Base-by-base conservation (phyloP, 2,888 invertebrate genomes). In the Microctonus brassicae region DNA sequence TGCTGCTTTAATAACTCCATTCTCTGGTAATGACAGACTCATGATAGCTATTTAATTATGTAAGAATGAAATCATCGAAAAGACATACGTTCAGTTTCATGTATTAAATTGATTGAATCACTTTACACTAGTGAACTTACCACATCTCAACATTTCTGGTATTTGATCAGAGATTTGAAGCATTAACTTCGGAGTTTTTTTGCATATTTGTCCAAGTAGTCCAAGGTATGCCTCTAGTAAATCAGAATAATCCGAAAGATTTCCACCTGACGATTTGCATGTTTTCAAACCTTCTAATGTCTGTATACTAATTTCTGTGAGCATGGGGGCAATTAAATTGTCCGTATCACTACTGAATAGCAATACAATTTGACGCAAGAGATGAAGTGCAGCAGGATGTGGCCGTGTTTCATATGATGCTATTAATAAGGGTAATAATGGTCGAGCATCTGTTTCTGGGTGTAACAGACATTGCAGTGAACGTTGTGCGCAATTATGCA, bases 171-270 rank as follows among this genome's bases (percentile, higher is more conserved):
- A 83, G 6, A 84, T 78, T 60, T 82, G 86, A 70, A 87, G 84
- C 62, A 88, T 83, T 78, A 88, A 80, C 69, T 80, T 82, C n/a
- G 76, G 77, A 73, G 90, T 90, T 84, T 93, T 94, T 87, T 92
- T 94, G 63, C 92, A 89, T 72, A 94, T 85, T 69, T 92, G 90
- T 5, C 91, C 89, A 24, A 94, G 88, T 75, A 93, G 86, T 1
- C 88, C 81, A 84, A 94, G 92, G 80, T 94, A 92, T 1, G 90
- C 91, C 80, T 94, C 94, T 53, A 94, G 88, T 24, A 95, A 89
- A 82, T 94, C 94, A 0, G 93, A 89, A 67, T 91, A 90, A 66
- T 92, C 91, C 1, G 91, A 88, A 63, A 92, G 81, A 86, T 89
- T 83, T 5, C 88, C 83, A 75, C 84, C 75, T 66, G 77, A 73